Evolutionary conservation across 2,888 invertebrate genomes (phyloP), one percentile per base, ranked within the genome.

Genomic region (Nomada flava): DNA sequence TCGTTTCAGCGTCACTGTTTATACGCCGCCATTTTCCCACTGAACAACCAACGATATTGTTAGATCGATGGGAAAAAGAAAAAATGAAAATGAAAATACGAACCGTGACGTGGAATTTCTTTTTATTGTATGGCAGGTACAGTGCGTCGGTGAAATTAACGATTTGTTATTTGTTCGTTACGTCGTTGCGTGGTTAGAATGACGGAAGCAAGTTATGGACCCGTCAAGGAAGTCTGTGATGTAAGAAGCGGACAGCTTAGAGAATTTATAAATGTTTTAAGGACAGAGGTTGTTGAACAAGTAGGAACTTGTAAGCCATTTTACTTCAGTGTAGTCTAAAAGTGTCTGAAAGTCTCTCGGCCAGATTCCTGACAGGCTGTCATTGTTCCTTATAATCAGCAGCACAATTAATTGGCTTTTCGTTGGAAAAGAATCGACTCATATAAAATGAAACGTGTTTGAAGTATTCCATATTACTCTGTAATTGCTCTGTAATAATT

Each of bases 341-440:
- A 83, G 73, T 68, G 50, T 55, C 60, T 44, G 44, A 53, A 53
- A 78, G 65, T 64, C 62, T 57, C 26, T n/a, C 52, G 50, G 55
- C 60, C 55, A 73, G 65, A 50, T 64, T 42, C 60, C 59, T 64
- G 80, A 70, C 73, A 69, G 44, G 55, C 44, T 59, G 75, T 71
- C 80, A 42, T 84, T 84, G 76, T 83, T 76, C 83, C 57, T 63
- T 73, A 76, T 60, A 60, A 59, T 44, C 42, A 29, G 50, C 20
- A 3, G 5, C 64, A 72, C 64, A 80, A 85, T 85, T 85, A 85
- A 83, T 83, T 80, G 77, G 50, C 62, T 69, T 53, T 47, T 62
- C 63, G 42, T 60, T 47, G 20, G 26, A 47, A 57, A 60, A 20
- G 20, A 20, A 20, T 76, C 15, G 23, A 67, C 63, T 63, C 64